Conservation (phyloP, 2,113 vertebrate species). For the Pica pica region DNA sequence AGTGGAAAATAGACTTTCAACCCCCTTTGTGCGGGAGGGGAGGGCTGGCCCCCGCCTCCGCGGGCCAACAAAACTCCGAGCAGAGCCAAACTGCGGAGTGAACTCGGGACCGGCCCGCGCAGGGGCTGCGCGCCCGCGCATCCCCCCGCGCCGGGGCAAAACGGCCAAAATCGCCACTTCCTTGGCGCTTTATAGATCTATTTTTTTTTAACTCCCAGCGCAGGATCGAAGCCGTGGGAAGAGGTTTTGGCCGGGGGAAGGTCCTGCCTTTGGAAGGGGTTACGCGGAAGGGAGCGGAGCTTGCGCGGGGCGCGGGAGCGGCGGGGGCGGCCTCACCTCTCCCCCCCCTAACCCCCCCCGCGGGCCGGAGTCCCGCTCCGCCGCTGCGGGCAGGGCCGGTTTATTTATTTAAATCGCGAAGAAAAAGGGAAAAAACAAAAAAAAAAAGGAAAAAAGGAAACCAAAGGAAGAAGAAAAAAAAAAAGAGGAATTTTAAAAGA, state of each 20-base stretch:
- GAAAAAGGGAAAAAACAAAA: rapidly evolving
- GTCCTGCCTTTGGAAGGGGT: background rate
- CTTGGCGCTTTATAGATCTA: background rate
- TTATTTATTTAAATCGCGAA: background rate
- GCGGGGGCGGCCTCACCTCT: background rate
- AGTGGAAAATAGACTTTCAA: conserved; percentile 79
- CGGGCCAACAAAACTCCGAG: background rate
- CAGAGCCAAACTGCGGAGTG: conserved; percentile 54
- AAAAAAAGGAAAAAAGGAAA: background rate
- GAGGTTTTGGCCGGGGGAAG: background rate
- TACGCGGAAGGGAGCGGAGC: background rate
- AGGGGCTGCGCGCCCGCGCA: conserved; percentile 8
- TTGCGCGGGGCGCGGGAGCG: background rate
- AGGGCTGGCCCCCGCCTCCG: conserved; percentile 31
- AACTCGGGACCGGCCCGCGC: conserved; percentile 42
- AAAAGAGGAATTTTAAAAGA: background rate
- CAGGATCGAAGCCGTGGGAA: background rate
- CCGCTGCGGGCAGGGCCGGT: background rate
- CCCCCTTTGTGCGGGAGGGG: conserved; percentile 62
- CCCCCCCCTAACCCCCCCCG: background rate
- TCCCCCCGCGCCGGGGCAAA: background rate
- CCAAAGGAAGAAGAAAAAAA: too few relatives aligned
- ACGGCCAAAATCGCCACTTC: rapidly evolving
- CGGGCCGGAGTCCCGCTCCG: background rate
- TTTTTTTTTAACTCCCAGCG: background rate